phyloP scores from a whole-genome alignment of 1,140 invertebrate species.

The Uloborus diversus region DNA sequence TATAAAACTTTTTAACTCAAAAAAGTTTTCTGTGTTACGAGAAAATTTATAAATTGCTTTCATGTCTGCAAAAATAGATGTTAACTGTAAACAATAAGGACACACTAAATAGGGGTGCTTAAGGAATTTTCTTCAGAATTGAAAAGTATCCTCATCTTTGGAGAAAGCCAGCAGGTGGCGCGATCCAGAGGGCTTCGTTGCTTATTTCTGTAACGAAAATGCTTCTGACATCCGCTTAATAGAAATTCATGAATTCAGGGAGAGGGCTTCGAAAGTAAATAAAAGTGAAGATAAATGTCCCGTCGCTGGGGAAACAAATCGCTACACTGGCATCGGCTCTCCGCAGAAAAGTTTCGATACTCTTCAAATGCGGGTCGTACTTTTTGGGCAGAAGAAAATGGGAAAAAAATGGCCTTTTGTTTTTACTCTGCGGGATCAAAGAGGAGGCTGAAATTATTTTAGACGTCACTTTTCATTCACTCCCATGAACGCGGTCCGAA shows the following conservation, averaged over 20 bases:
- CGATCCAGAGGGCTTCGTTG: neutral
- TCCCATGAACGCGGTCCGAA: too few species aligned
- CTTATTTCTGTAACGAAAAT: conserved; percentile 16
- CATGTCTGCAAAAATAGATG: too few species aligned
- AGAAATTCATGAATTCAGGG: conserved; percentile 46
- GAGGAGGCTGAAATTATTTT: too few species aligned
- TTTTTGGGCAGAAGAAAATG: too few species aligned
- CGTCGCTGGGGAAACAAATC: conserved; percentile 30
- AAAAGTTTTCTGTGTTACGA: too few species aligned
- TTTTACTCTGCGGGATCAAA: too few species aligned
- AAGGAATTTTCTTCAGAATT: too few species aligned
- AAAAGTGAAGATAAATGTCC: conserved; percentile 46
- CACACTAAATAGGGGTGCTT: neutral
- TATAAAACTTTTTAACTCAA: too few species aligned
- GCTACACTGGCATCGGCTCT: neutral
- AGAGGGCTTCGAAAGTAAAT: conserved; percentile 32
- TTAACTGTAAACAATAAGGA: too few species aligned
- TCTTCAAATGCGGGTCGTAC: neutral
- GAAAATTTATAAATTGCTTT: too few species aligned
- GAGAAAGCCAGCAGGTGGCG: conserved; percentile 25
- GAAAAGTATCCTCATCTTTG: neutral
- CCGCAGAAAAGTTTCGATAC: neutral
- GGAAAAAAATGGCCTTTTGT: too few species aligned
- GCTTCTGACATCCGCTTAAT: conserved; percentile 47
- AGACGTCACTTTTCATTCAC: too few species aligned